A percentile compares a stretch with the other conserved stretches of the same genome.
Conservation (phyloP, 2,113 vertebrate species). For the Melanostigma gelatinosum region DNA sequence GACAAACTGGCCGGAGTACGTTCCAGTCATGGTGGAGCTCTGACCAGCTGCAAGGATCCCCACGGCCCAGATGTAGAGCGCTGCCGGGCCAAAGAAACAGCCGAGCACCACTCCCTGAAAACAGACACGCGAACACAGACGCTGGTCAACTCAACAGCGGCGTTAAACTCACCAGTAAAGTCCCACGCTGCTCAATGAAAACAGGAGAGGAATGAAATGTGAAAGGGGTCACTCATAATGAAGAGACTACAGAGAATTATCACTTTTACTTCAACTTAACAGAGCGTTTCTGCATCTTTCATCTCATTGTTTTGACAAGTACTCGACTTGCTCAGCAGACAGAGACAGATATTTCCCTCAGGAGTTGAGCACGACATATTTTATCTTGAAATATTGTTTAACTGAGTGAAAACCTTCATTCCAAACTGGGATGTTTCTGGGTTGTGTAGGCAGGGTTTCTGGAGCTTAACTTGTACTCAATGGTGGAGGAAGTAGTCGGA, state of each 20-base stretch:
- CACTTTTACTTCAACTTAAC: neutral
- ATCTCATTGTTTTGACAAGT: neutral
- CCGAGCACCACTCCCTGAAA: conserved; percentile 89
- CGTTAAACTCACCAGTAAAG: neutral
- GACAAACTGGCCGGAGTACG: conserved; percentile 94
- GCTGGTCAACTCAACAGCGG: neutral
- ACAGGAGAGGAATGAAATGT: neutral
- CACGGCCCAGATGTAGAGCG: conserved; percentile 94
- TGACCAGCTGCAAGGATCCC: conserved; percentile 94
- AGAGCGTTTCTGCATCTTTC: neutral
- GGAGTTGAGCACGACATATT: neutral
- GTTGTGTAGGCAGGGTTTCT: neutral
- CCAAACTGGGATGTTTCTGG: neutral
- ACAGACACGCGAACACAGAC: conserved; percentile 3
- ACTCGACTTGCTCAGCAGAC: neutral
- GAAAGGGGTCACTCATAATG: neutral
- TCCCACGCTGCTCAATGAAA: neutral
- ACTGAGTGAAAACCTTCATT: neutral
- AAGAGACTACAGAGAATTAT: neutral
- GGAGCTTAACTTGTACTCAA: neutral
- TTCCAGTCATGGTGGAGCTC: conserved; percentile 96
- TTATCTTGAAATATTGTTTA: neutral
- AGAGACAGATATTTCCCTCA: neutral
- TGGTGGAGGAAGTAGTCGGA: too few relatives aligned
- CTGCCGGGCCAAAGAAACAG: conserved; percentile 89